Conservation (phyloP, 2,888 invertebrate genomes). For the Desoria tigrina region DNA sequence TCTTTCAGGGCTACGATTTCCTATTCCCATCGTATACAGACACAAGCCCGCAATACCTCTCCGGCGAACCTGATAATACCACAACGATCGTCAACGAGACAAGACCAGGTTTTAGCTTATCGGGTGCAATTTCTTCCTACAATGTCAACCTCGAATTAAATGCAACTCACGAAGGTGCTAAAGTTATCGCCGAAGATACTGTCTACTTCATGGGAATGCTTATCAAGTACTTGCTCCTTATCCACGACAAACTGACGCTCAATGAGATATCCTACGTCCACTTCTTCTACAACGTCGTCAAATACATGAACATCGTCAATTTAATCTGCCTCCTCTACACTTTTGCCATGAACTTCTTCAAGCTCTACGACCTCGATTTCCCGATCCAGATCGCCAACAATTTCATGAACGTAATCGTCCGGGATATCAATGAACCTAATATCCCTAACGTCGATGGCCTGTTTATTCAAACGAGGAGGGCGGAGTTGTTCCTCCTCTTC, state of each 20-base stretch:
- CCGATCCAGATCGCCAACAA: constrained; percentile 21
- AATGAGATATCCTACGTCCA: constrained; percentile 21
- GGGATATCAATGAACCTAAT: not conserved
- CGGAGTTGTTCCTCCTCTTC: constrained; percentile 14
- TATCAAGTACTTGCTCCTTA: constrained; percentile 4
- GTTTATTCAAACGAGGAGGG: not conserved
- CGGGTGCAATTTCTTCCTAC: too few species aligned
- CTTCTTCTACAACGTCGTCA: constrained; percentile 18
- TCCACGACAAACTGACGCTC: constrained; percentile 21
- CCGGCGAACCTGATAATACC: not conserved
- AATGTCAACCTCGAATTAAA: not conserved
- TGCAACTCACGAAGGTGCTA: not conserved
- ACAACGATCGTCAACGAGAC: not conserved
- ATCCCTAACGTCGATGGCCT: not conserved
- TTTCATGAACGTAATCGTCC: constrained; percentile 8
- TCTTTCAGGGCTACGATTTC: constrained; percentile 22
- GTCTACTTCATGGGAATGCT: constrained; percentile 14
- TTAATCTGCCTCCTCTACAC: constrained; percentile 21
- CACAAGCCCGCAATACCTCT: not conserved
- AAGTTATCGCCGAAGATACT: constrained; percentile 4
- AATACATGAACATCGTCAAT: constrained; percentile 27
- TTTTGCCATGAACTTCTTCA: constrained; percentile 1
- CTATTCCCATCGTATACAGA: too few species aligned
- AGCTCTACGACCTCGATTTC: constrained; percentile 22
- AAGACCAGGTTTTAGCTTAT: too few species aligned